Conservation (phyloP, 2,888 invertebrate species). For the Atrina japonica region DNA sequence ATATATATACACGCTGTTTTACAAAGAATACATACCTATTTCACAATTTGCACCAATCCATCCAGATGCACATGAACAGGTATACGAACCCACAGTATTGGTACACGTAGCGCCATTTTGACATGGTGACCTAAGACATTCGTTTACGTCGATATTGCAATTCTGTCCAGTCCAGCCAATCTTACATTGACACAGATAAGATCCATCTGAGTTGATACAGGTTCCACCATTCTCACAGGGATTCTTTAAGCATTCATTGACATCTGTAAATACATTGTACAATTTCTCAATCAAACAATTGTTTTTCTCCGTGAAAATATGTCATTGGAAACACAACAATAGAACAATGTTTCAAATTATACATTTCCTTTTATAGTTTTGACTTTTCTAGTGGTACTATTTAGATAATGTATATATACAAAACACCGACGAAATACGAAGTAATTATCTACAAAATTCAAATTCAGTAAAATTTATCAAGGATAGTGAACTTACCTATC, state of each 20-base stretch:
- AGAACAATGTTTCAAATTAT: too few species aligned
- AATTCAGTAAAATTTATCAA: background rate
- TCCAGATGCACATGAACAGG: constrained; percentile 55
- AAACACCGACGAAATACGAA: too few species aligned
- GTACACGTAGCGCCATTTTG: constrained; percentile 59
- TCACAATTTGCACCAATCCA: constrained; percentile 58
- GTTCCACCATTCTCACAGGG: constrained; percentile 31
- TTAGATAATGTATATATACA: too few species aligned
- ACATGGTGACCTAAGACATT: constrained; percentile 54
- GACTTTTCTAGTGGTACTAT: too few species aligned
- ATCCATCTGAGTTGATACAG: constrained; percentile 88
- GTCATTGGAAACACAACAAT: too few species aligned
- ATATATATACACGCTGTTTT: too few species aligned
- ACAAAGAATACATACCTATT: constrained; percentile 80
- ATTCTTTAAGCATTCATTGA: constrained; percentile 49
- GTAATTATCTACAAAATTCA: too few species aligned
- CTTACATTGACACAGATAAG: constrained; percentile 83
- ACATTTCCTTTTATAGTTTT: too few species aligned
- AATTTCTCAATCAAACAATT: background rate
- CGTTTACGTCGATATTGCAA: constrained; percentile 51
- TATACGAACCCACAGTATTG: constrained; percentile 55
- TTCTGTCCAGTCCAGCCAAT: constrained; percentile 47
- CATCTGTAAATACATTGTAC: constrained; percentile 51
- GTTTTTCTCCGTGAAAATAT: too few species aligned
- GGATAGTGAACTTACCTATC: constrained; percentile 40